phyloP scores from a whole-genome alignment of 2,113 vertebrate species.

The Cnemophilus loriae region DNA sequence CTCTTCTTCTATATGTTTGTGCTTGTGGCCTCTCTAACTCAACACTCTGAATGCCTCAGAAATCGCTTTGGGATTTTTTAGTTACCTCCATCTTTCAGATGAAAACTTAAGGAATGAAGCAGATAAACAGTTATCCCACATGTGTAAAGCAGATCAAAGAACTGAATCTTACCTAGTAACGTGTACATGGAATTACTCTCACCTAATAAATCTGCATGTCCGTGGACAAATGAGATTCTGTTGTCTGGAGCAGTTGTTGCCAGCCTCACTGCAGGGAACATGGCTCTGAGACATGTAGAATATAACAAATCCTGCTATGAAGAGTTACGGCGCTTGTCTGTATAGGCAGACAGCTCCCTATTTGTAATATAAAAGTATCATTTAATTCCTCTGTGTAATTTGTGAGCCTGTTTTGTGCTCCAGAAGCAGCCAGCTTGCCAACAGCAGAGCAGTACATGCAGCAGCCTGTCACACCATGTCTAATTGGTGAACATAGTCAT shows the following conservation, averaged over 20 bases:
- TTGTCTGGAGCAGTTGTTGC: not conserved
- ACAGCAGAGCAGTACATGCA: not conserved
- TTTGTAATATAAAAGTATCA: not conserved
- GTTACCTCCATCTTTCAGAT: not conserved
- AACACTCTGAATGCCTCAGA: not conserved
- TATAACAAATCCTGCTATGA: not conserved
- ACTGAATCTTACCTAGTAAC: not conserved
- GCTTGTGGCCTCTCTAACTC: not conserved
- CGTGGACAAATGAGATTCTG: not conserved
- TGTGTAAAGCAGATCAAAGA: not conserved
- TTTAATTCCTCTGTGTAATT: not conserved
- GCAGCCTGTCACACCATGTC: not conserved
- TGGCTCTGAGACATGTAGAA: not conserved
- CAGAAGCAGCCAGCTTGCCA: not conserved
- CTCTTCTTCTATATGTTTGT: not conserved
- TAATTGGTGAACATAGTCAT: not conserved
- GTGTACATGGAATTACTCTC: not conserved
- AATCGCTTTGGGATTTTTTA: not conserved
- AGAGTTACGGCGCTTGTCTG: not conserved
- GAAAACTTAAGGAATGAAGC: not conserved
- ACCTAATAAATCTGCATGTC: not conserved
- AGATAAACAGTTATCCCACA: not conserved
- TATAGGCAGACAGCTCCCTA: not conserved
- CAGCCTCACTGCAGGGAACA: not conserved
- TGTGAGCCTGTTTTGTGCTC: not conserved